phyloP scores from a whole-genome alignment of 2,888 invertebrate species.

The Norana najaformis region DNA sequence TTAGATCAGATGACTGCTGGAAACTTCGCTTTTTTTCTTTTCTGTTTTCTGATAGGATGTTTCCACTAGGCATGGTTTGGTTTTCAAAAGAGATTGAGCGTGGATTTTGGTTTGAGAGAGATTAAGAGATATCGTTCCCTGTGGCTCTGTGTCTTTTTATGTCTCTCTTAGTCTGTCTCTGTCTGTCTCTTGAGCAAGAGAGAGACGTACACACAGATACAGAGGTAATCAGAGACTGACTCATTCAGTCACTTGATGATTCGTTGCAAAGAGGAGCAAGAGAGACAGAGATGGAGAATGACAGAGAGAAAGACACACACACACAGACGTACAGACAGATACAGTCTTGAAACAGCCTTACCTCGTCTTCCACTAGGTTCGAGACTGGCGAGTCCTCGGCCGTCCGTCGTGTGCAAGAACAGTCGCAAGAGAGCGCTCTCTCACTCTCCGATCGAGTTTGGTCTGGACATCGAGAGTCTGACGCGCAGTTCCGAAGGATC shows the following conservation, averaged over 20 bases:
- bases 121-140: not conserved
- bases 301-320: not conserved
- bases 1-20: not conserved
- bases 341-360: constrained; percentile 34
- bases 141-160: not conserved
- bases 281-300: not conserved
- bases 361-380: constrained; percentile 64
- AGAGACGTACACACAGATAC: not conserved
- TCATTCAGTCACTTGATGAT: not conserved
- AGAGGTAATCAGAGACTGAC: not conserved
- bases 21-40: not conserved
- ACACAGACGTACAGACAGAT: not conserved
- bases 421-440: constrained; percentile 90
- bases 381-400: constrained; percentile 73
- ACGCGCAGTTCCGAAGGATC: constrained; percentile 91
- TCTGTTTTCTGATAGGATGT: not conserved
- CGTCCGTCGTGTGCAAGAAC: constrained; percentile 57
- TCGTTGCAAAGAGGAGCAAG: not conserved
- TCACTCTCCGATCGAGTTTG: constrained; percentile 86
- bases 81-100: not conserved
- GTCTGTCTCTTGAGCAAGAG: not conserved
- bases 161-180: not conserved
- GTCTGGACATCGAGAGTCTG: constrained; percentile 92
- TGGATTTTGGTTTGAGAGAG: not conserved
- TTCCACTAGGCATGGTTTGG: not conserved